A percentile compares a stretch with the other conserved stretches of the same genome.
phyloP scores from a whole-genome alignment of 2,113 vertebrate genomes.

The Caranx ignobilis region DNA sequence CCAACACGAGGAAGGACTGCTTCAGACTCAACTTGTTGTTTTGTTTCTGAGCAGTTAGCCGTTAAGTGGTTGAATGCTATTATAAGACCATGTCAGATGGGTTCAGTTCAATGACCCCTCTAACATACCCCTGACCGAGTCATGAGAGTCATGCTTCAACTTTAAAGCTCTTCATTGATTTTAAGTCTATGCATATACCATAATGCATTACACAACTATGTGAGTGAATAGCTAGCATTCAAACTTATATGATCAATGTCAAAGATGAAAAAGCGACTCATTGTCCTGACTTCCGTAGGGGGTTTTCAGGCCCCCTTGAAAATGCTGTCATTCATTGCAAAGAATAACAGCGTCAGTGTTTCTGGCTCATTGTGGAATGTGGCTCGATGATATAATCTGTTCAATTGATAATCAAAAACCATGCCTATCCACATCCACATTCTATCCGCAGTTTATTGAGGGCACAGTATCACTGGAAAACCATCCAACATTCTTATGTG shows the following conservation, averaged over 20 bases:
- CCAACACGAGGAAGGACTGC: background rate
- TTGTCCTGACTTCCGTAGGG: background rate
- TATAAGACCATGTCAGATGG: background rate
- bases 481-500: background rate
- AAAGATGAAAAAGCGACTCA: background rate
- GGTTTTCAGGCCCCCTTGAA: background rate
- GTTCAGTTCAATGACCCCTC: background rate
- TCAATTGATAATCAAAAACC: background rate
- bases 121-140: background rate
- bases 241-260: background rate
- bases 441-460: background rate
- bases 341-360: background rate
- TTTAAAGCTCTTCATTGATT: background rate
- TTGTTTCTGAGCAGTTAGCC: too few species aligned
- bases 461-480: background rate
- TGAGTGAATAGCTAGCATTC: background rate
- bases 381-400: background rate
- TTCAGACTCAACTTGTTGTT: background rate
- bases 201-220: background rate
- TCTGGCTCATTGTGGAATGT: background rate
- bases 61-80: background rate
- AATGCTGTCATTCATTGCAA: conserved; percentile 1
- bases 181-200: background rate
- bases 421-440: background rate
- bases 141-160: background rate